Evolutionary conservation across 2,797 vertebrate genomes (phyloP).

Genomic region (Poeciliopsis gracilis): DNA sequence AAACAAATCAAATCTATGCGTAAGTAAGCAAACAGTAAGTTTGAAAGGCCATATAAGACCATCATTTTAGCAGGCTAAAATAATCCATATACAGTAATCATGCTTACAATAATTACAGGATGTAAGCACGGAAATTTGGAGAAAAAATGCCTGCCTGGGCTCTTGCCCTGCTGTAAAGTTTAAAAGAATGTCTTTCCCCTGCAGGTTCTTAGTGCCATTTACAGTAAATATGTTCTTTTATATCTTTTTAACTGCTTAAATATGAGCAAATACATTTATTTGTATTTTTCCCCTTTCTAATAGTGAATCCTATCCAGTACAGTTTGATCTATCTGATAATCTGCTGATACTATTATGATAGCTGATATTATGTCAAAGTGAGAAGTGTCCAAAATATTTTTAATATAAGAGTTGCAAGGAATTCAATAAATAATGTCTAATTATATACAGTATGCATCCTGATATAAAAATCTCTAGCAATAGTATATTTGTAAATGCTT

Average conservation of each 20-base stretch:
- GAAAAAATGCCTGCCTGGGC: conserved; percentile 12
- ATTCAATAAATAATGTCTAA: background rate
- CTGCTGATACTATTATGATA: background rate
- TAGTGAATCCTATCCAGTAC: background rate
- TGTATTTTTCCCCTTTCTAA: background rate
- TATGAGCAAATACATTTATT: background rate
- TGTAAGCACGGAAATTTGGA: conserved; percentile 29
- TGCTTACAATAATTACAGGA: conserved; percentile 51
- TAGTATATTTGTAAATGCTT: background rate
- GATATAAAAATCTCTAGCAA: background rate
- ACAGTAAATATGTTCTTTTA: background rate
- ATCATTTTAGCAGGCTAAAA: conserved; percentile 32
- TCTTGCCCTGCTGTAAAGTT: conserved; percentile 18
- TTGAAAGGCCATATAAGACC: background rate
- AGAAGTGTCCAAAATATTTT: background rate
- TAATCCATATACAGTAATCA: conserved; percentile 35
- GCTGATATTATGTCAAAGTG: background rate
- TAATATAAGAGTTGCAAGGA: background rate
- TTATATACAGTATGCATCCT: background rate
- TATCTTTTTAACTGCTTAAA: background rate
- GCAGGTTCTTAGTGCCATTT: background rate
- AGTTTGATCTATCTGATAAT: background rate
- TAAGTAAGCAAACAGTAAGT: background rate
- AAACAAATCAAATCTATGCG: conserved; percentile 20
- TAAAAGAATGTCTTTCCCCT: conserved; percentile 12